Evolutionary conservation across 2,113 vertebrate species (phyloP).

Genomic region (Macaca mulatta): DNA sequence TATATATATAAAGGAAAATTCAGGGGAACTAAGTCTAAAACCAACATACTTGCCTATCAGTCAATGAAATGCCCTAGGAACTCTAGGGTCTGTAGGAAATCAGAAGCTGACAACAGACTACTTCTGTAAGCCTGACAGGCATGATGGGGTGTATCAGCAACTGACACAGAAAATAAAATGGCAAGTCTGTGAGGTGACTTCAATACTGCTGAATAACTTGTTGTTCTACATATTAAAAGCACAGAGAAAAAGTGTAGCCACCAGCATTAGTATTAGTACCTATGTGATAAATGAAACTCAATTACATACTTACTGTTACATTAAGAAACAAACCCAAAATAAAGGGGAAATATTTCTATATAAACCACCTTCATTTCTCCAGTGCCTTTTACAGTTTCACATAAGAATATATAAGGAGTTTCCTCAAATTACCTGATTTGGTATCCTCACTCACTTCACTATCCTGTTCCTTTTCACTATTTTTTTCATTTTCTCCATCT

Average conservation of each 20-base stretch:
- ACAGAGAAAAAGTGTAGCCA: not conserved
- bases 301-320: not conserved
- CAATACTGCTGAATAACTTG: not conserved
- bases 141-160: not conserved
- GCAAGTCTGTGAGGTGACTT: not conserved
- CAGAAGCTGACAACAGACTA: not conserved
- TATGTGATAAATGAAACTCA: not conserved
- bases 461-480: slow-evolving; percentile 82
- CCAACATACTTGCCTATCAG: not conserved
- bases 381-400: not conserved
- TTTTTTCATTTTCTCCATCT: slow-evolving; percentile 88
- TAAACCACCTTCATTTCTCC: not conserved
- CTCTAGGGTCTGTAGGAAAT: not conserved
- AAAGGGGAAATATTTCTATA: not conserved
- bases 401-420: not conserved
- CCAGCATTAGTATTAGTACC: not conserved
- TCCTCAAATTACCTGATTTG: slow-evolving; percentile 81
- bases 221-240: accelerated
- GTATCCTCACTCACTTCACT: slow-evolving; percentile 77
- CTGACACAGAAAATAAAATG: not conserved
- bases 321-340: not conserved
- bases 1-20: not conserved
- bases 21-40: not conserved
- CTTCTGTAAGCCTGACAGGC: not conserved
- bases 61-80: not conserved